These are phyloP conservation scores for Alosa alosa DNA, from an alignment of 2,113 vertebrate species.

Conservation along the genomic window DNA sequence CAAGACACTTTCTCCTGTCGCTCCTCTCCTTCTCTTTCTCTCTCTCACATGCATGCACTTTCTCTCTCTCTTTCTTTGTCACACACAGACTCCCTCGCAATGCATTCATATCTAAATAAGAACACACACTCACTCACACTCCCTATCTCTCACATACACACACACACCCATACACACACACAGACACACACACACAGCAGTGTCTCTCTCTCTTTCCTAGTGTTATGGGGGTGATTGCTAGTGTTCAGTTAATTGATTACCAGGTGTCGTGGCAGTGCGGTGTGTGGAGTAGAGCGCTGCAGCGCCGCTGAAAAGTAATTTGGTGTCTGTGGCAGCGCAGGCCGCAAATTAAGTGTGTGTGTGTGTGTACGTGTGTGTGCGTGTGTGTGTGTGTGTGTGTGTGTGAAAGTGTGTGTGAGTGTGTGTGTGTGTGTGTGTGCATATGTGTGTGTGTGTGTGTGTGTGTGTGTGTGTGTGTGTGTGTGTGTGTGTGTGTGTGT, in stretches of 20 bases:
- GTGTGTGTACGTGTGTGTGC: background rate
- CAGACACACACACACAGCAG: background rate
- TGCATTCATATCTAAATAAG: too few relatives aligned
- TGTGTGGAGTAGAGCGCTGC: slow-evolving; percentile 1
- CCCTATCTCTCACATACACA: too few relatives aligned
- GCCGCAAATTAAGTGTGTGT: slow-evolving; percentile 7
- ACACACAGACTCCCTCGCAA: too few relatives aligned
- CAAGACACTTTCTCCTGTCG: too few relatives aligned
- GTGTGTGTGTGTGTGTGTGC: background rate
- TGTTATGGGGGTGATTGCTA: slow-evolving; percentile 47
- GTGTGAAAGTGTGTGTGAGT: background rate
- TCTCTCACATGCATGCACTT: too few relatives aligned
- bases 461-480: background rate
- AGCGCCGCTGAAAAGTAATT: slow-evolving; percentile 53
- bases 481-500: slow-evolving; percentile 5
- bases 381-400: background rate
- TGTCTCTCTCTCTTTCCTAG: slow-evolving; percentile 21
- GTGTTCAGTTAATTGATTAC: slow-evolving; percentile 58
- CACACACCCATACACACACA: too few relatives aligned
- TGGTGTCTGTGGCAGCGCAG: slow-evolving; percentile 49
- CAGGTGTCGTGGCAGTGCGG: too few relatives aligned
- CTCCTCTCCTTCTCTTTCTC: too few relatives aligned
- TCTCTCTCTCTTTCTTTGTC: too few relatives aligned
- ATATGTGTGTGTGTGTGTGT: background rate
- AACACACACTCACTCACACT: too few relatives aligned